Evolutionary conservation across 2,113 vertebrate species (phyloP).

Genomic region (Dipodomys merriami): DNA sequence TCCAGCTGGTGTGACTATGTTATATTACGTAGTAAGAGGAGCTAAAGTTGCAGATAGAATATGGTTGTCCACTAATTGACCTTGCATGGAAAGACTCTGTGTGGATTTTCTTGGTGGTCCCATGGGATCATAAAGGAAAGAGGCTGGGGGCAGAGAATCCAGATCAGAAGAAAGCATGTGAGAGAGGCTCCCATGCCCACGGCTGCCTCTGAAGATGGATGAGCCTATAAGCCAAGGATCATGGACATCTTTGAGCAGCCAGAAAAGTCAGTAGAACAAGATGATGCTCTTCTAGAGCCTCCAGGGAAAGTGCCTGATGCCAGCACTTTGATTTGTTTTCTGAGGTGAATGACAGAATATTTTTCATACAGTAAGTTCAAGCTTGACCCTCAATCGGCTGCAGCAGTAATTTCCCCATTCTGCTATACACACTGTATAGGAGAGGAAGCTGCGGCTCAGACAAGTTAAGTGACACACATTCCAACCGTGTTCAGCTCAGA

Average conservation of each 20-base stretch:
- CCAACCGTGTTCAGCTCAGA: not conserved
- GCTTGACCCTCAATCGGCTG: not conserved
- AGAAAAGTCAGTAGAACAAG: not conserved
- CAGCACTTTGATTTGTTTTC: not conserved
- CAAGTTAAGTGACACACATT: not conserved
- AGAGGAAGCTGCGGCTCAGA: not conserved
- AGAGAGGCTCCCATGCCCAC: not conserved
- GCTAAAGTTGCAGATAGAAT: not conserved
- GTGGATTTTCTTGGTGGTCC: not conserved
- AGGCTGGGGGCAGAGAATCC: not conserved
- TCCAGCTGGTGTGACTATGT: not conserved
- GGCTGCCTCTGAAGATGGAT: not conserved
- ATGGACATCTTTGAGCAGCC: not conserved
- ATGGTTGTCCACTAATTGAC: not conserved
- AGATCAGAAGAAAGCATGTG: not conserved
- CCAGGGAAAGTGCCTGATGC: not conserved
- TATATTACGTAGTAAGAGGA: not conserved
- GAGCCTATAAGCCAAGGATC: not conserved
- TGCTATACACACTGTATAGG: not conserved
- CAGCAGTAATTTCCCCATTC: not conserved
- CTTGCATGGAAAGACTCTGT: not conserved
- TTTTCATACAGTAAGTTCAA: slow-evolving; percentile 12
- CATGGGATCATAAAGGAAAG: not conserved
- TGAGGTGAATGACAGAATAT: not conserved
- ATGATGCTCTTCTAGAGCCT: not conserved